Conservation (phyloP, 2,888 invertebrate species). For the Uropetala carovei region DNA sequence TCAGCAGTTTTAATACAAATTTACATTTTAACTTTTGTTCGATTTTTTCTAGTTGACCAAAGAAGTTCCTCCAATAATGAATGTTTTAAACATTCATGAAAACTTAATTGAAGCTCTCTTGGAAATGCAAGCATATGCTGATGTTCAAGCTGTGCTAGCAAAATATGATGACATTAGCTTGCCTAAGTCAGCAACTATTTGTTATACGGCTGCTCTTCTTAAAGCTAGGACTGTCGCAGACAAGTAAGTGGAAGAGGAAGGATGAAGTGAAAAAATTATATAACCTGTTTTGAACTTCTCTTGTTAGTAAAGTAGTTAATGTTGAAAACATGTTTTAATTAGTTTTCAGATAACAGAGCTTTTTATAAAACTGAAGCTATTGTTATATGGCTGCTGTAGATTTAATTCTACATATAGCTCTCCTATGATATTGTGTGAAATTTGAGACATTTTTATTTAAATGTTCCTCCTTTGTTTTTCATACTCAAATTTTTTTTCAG, state of each 20-base stretch:
- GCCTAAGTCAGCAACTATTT: conserved; percentile 96
- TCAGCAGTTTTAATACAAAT: too few relatives aligned
- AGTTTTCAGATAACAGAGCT: too few relatives aligned
- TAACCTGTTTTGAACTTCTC: background rate
- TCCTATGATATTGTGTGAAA: too few relatives aligned
- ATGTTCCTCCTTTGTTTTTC: too few relatives aligned
- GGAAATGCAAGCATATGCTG: conserved; percentile 97
- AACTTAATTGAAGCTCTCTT: conserved; percentile 96
- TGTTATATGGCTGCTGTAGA: too few relatives aligned
- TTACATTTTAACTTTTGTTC: background rate
- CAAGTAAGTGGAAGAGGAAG: conserved; percentile 77
- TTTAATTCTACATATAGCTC: too few relatives aligned
- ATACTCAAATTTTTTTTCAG: too few relatives aligned
- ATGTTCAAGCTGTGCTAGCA: conserved; percentile 94
- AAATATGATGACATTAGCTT: conserved; percentile 96
- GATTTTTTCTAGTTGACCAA: conserved; percentile 84
- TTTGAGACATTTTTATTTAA: too few relatives aligned
- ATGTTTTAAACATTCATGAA: conserved; percentile 95
- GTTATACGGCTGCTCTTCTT: conserved; percentile 95
- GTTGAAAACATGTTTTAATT: background rate
- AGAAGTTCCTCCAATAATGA: conserved; percentile 96
- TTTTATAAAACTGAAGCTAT: too few relatives aligned
- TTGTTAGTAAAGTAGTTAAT: background rate
- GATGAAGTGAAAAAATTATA: background rate
- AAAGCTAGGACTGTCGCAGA: conserved; percentile 94